phyloP scores from a whole-genome alignment of 2,888 invertebrate genomes.

The Brachypalpus laphriformis region DNA sequence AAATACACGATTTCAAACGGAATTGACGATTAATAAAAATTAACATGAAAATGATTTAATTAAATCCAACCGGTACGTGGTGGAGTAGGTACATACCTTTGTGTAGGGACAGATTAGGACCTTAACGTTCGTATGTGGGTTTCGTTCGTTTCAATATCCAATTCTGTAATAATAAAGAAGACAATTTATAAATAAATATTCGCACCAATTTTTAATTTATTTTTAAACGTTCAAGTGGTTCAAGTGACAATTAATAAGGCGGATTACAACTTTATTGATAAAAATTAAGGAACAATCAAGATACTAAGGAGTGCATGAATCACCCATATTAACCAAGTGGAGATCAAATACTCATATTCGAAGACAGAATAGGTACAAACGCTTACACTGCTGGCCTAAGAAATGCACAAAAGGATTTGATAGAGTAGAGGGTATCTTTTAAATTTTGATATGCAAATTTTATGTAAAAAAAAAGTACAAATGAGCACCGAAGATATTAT shows the following conservation, averaged over 20 bases:
- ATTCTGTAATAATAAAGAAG: slow-evolving; percentile 45
- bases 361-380: too few relatives aligned
- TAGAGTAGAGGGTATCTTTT: too few relatives aligned
- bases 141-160: slow-evolving; percentile 72
- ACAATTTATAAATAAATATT: background rate
- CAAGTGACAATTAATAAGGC: background rate
- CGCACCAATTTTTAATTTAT: background rate
- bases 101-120: slow-evolving; percentile 60
- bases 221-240: background rate
- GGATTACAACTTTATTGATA: too few relatives aligned
- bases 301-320: too few relatives aligned
- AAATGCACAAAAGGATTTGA: too few relatives aligned
- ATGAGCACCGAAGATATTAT: background rate
- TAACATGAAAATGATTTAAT: slow-evolving; percentile 27
- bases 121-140: slow-evolving; percentile 65
- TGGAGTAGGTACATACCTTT: slow-evolving; percentile 37
- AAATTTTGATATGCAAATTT: too few relatives aligned
- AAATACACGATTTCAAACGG: slow-evolving; percentile 14
- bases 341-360: too few relatives aligned
- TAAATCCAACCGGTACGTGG: slow-evolving; percentile 11
- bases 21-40: slow-evolving; percentile 16
- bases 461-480: background rate
- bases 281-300: too few relatives aligned
- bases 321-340: too few relatives aligned
- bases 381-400: too few relatives aligned